Percentiles rank a stretch among this genome's conserved stretches.
phyloP scores from a whole-genome alignment of 1,140 invertebrate species.

The Planococcus citri region DNA sequence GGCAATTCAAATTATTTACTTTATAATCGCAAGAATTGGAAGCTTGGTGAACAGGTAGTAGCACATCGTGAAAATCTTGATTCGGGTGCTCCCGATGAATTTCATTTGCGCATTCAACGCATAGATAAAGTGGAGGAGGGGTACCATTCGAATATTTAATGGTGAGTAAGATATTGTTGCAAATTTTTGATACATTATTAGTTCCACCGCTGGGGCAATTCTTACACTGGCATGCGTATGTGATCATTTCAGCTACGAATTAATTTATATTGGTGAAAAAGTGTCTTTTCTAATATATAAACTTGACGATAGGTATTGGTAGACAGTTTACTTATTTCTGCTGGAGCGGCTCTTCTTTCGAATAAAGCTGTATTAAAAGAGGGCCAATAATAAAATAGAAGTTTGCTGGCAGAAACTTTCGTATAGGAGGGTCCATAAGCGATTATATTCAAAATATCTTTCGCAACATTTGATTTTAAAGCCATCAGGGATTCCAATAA shows the following conservation, averaged over 20 bases:
- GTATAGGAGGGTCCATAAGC: constrained; percentile 90
- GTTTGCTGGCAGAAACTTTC: constrained; percentile 80
- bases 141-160: constrained; percentile 69
- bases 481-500: constrained; percentile 89
- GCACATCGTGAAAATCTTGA: constrained; percentile 78
- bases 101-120: constrained; percentile 90
- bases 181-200: constrained; percentile 81
- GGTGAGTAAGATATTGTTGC: constrained; percentile 73
- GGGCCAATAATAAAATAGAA: constrained; percentile 99
- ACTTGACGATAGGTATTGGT: no score
- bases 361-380: constrained; percentile 87
- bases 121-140: constrained; percentile 88
- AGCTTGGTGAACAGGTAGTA: constrained; percentile 88
- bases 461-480: constrained; percentile 72
- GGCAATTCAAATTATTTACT: constrained; percentile 44
- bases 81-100: constrained; percentile 69
- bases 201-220: constrained; percentile 68
- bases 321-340: constrained; percentile 62
- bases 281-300: not conserved
- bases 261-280: not conserved
- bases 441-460: constrained; percentile 90
- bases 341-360: constrained; percentile 75
- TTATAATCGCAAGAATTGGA: constrained; percentile 95
- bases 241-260: constrained; percentile 33
- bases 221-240: constrained; percentile 73